phyloP scores from a whole-genome alignment of 92 coral and sea anemone genomes.

The Parazoanthus atlanticus region DNA sequence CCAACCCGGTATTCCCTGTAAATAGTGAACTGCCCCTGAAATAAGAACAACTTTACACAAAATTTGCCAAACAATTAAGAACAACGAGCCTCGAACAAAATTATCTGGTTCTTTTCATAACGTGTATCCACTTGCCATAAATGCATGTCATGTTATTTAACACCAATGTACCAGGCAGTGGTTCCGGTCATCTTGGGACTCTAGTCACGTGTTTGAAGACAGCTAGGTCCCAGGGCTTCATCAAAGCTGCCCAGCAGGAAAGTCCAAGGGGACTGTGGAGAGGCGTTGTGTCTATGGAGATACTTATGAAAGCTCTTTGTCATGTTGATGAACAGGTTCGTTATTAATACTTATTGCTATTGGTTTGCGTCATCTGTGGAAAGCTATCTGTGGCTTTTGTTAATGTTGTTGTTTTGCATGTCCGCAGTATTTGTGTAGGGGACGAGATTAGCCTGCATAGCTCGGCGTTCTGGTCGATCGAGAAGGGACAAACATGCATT shows the following conservation, averaged over 20 bases:
- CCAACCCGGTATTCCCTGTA: too few species aligned
- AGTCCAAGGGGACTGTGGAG: conserved; percentile 65
- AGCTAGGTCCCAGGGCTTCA: conserved; percentile 83
- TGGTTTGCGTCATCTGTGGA: neutral
- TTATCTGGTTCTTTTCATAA: neutral
- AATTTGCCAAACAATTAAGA: too few species aligned
- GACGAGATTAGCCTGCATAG: too few species aligned
- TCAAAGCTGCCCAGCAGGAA: conserved; percentile 47
- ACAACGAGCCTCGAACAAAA: too few species aligned
- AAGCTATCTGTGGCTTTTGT: neutral
- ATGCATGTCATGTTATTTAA: neutral
- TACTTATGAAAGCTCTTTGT: conserved; percentile 74
- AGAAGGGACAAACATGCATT: too few species aligned
- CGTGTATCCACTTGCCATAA: neutral
- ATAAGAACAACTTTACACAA: too few species aligned
- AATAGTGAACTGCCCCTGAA: too few species aligned
- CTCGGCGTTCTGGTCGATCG: too few species aligned
- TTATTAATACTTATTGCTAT: too few species aligned
- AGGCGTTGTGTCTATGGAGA: conserved; percentile 76
- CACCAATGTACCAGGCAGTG: neutral
- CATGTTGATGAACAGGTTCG: conserved; percentile 87
- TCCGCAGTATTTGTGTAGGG: too few species aligned
- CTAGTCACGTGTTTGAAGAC: conserved; percentile 90
- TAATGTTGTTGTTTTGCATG: neutral
- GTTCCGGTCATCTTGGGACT: conserved; percentile 40